Conservation (phyloP, 1,140 invertebrate genomes). For the Drosophila takahashii region DNA sequence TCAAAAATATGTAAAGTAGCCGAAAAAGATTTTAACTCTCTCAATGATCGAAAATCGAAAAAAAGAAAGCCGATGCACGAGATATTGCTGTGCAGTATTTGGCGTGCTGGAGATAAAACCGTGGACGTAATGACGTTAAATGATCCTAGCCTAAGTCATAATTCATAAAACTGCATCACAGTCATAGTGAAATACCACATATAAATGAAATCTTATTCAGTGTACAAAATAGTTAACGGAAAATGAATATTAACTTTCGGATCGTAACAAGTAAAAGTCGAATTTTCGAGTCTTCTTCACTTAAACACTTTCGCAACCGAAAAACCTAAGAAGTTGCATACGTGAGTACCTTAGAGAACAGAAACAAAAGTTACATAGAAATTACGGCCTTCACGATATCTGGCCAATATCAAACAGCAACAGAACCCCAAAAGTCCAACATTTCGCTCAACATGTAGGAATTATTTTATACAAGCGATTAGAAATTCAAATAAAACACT, state of each 20-base stretch:
- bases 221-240: conserved; percentile 47
- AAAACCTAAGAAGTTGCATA: conserved; percentile 59
- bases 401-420: conserved; percentile 34
- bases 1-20: conserved; percentile 17
- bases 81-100: conserved; percentile 16
- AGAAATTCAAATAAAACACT: conserved; percentile 30
- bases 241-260: conserved; percentile 14
- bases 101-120: not conserved
- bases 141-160: conserved; percentile 42
- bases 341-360: conserved; percentile 74
- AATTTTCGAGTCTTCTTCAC: conserved; percentile 42
- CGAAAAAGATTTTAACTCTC: conserved; percentile 21
- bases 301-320: conserved; percentile 31
- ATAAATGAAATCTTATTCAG: conserved; percentile 22
- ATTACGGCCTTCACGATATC: conserved; percentile 29
- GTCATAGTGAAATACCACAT: conserved; percentile 30
- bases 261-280: conserved; percentile 27
- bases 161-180: conserved; percentile 39
- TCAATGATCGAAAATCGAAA: conserved; percentile 5
- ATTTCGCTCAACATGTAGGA: conserved; percentile 49
- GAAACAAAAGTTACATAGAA: conserved; percentile 38
- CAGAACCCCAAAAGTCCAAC: conserved; percentile 31
- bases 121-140: conserved; percentile 14
- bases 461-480: conserved; percentile 60
- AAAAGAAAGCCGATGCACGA: not conserved